Evolutionary conservation across 2,888 invertebrate species (phyloP).

Genomic region (Eilema sororculum): DNA sequence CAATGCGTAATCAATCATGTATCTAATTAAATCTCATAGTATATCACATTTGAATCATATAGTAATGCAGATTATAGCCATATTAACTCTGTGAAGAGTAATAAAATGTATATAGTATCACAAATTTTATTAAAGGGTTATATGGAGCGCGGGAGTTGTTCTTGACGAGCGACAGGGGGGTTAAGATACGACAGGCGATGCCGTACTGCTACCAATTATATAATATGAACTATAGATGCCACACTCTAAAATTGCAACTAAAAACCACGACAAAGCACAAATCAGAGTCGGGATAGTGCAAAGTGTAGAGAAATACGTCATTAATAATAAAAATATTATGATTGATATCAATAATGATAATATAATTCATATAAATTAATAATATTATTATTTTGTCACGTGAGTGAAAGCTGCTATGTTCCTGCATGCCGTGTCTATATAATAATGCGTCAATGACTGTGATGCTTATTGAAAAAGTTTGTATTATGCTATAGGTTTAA

Average conservation of each 20-base stretch:
- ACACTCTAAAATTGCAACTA: too few species aligned
- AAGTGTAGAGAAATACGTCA: too few species aligned
- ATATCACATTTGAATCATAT: neutral
- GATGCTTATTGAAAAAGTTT: neutral
- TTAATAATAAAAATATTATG: too few species aligned
- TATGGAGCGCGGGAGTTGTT: neutral
- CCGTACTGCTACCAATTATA: neutral
- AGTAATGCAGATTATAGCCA: neutral
- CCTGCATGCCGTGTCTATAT: too few species aligned
- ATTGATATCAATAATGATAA: too few species aligned
- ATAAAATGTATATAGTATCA: neutral
- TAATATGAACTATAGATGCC: too few species aligned
- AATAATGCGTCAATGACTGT: too few species aligned
- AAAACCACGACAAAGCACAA: too few species aligned
- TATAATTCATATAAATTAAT: too few species aligned
- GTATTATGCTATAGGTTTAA: neutral
- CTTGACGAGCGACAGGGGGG: neutral
- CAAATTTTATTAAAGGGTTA: neutral
- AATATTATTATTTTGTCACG: too few species aligned
- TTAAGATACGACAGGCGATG: neutral
- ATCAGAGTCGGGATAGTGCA: too few species aligned
- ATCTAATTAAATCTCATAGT: neutral
- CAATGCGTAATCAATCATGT: constrained; percentile 7
- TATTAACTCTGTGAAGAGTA: neutral
- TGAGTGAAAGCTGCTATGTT: too few species aligned